phyloP scores from a whole-genome alignment of 2,797 vertebrate species.

The Lacerta bilineata region DNA sequence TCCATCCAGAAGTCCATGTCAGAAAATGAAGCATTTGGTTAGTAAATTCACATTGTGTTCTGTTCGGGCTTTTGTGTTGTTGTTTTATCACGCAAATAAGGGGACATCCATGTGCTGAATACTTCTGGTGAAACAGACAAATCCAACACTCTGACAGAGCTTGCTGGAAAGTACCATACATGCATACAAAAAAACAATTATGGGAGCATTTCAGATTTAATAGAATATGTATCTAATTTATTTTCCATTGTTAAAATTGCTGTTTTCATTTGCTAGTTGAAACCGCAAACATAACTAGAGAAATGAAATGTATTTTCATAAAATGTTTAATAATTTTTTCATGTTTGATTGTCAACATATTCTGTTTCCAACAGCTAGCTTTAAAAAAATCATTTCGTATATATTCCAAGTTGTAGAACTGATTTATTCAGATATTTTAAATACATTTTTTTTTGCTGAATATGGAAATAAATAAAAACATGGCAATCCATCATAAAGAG shows the following conservation, averaged over 20 bases:
- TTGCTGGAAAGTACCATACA: background rate
- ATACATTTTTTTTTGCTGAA: conserved; percentile 6
- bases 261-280: conserved; percentile 2
- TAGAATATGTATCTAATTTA: background rate
- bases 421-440: conserved; percentile 19
- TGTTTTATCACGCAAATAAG: conserved; percentile 5
- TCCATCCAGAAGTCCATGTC: conserved; percentile 79
- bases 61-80: conserved; percentile 54
- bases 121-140: background rate
- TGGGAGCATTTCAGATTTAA: background rate
- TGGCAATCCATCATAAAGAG: conserved; percentile 30
- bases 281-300: background rate
- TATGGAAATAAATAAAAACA: conserved; percentile 3
- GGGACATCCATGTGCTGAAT: background rate
- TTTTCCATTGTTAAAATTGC: conserved; percentile 10
- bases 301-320: background rate
- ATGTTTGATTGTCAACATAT: background rate
- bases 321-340: background rate
- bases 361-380: conserved; percentile 27
- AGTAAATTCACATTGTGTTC: conserved; percentile 67
- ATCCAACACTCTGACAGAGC: background rate
- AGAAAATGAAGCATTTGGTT: conserved; percentile 85
- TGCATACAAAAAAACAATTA: conserved; percentile 12
- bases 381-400: conserved; percentile 19
- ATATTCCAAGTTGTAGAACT: conserved; percentile 18